These are phyloP conservation scores for Urocyon cinereoargenteus DNA, from an alignment of 2,797 vertebrate species.

Conservation along the genomic window DNA sequence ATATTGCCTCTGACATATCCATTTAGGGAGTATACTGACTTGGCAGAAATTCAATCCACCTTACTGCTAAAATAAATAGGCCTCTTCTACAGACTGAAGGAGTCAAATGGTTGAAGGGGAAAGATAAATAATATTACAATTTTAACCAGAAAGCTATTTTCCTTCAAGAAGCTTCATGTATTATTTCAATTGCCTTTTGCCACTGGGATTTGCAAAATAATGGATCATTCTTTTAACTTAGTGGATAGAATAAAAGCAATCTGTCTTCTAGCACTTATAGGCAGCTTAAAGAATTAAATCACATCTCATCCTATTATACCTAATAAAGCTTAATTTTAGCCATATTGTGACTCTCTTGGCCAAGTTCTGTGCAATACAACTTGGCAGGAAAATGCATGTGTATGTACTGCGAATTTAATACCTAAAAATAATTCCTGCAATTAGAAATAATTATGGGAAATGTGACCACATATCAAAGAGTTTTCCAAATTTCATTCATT, in stretches of 20 bases:
- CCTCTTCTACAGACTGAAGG: slow-evolving; percentile 78
- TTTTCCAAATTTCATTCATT: slow-evolving; percentile 63
- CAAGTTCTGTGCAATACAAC: slow-evolving; percentile 19
- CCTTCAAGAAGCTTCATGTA: slow-evolving; percentile 81
- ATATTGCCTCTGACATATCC: slow-evolving; percentile 84
- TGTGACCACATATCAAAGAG: slow-evolving; percentile 74
- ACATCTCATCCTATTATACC: slow-evolving; percentile 47
- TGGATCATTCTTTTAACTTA: slow-evolving; percentile 71
- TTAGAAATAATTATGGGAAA: slow-evolving; percentile 76
- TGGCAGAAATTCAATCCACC: slow-evolving; percentile 85
- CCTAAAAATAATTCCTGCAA: slow-evolving; percentile 72
- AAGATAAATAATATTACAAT: slow-evolving; percentile 86
- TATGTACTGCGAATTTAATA: slow-evolving; percentile 62
- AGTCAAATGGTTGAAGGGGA: slow-evolving; percentile 82
- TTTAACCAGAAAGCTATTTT: slow-evolving; percentile 84
- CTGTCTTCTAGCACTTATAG: slow-evolving; percentile 63
- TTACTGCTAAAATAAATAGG: slow-evolving; percentile 81
- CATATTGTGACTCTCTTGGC: slow-evolving; percentile 68
- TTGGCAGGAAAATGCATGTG: slow-evolving; percentile 59
- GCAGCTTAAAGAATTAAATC: slow-evolving; percentile 76
- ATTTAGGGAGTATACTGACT: slow-evolving; percentile 83
- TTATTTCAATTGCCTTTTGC: slow-evolving; percentile 85
- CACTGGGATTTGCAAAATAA: slow-evolving; percentile 78
- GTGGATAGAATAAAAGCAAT: slow-evolving; percentile 77
- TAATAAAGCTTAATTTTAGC: slow-evolving; percentile 65